Conservation (phyloP, 2,113 vertebrate genomes). For the Spermophilus dauricus region DNA sequence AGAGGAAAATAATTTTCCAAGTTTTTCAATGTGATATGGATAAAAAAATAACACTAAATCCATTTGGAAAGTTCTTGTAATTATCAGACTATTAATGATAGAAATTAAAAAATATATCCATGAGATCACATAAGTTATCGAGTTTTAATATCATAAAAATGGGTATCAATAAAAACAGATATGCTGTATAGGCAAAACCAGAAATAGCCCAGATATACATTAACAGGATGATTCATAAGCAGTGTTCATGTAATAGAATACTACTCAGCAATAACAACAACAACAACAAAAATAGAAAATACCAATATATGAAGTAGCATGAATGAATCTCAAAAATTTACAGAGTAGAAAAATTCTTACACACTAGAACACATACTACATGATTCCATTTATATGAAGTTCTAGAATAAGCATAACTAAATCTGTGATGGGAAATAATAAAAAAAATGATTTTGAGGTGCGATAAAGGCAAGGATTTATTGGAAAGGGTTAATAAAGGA, state of each 20-base stretch:
- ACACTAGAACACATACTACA: not conserved
- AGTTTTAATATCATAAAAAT: slow-evolving; percentile 18
- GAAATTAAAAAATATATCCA: not conserved
- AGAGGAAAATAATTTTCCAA: slow-evolving; percentile 11
- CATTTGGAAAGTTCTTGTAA: slow-evolving; percentile 39
- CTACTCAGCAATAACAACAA: not conserved
- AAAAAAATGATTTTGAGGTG: not conserved
- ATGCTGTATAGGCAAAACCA: not conserved
- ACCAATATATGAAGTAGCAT: not conserved
- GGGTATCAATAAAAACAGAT: slow-evolving; percentile 2
- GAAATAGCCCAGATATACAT: not conserved
- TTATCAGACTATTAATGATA: slow-evolving; percentile 5
- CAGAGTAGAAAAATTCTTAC: not conserved
- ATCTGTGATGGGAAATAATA: not conserved
- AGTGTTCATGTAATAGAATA: not conserved
- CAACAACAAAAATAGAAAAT: slow-evolving; percentile 8
- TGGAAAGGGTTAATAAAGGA: not conserved
- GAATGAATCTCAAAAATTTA: not conserved
- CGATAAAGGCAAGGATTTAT: not conserved
- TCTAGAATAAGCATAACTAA: slow-evolving; percentile 9
- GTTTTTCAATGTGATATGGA: slow-evolving; percentile 29
- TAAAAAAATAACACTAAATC: slow-evolving; percentile 35
- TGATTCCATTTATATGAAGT: slow-evolving; percentile 1
- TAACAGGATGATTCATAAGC: slow-evolving; percentile 22
- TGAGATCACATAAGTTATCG: not conserved